A percentile compares a stretch with the other conserved stretches of the same genome.
Evolutionary conservation across 92 coral and sea anemone genomes (phyloP).

Genomic region (Phenganax marumi): DNA sequence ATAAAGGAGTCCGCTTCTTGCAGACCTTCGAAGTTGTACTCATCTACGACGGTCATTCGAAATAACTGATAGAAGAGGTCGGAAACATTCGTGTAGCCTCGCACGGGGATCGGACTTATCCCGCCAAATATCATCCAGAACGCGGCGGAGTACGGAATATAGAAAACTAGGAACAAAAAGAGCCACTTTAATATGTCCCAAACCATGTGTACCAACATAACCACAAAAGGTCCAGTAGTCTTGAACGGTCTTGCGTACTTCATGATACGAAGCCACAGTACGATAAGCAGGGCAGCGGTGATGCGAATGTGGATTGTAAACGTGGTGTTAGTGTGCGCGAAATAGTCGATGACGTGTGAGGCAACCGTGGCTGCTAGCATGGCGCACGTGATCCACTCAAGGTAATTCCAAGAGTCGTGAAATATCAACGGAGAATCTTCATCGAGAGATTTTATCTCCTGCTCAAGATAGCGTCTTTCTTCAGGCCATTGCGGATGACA

Average conservation of each 20-base stretch:
- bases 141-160: conserved; percentile 95
- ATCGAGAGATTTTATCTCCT: conserved; percentile 77
- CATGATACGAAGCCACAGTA: conserved; percentile 82
- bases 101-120: conserved; percentile 53
- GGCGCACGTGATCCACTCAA: conserved; percentile 87
- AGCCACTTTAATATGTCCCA: conserved; percentile 80
- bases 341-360: conserved; percentile 67
- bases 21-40: conserved; percentile 82
- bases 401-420: conserved; percentile 87
- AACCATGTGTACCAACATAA: conserved; percentile 84
- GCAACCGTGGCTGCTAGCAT: conserved; percentile 70
- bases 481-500: conserved; percentile 99
- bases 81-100: conserved; percentile 72
- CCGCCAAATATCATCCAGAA: conserved; percentile 96
- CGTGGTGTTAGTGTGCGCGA: conserved; percentile 51
- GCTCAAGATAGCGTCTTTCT: conserved; percentile 85
- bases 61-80: conserved; percentile 90
- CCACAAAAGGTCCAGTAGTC: conserved; percentile 91
- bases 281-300: conserved; percentile 76
- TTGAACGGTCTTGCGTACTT: conserved; percentile 92
- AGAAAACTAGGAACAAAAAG: conserved; percentile 75
- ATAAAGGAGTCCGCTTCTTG: conserved; percentile 74
- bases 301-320: conserved; percentile 65
- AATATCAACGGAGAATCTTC: conserved; percentile 73
- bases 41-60: conserved; percentile 96